Evolutionary conservation across 1,140 invertebrate species (phyloP), one percentile per base, ranked within the genome.

Genomic region (Drosophila ironensis): DNA sequence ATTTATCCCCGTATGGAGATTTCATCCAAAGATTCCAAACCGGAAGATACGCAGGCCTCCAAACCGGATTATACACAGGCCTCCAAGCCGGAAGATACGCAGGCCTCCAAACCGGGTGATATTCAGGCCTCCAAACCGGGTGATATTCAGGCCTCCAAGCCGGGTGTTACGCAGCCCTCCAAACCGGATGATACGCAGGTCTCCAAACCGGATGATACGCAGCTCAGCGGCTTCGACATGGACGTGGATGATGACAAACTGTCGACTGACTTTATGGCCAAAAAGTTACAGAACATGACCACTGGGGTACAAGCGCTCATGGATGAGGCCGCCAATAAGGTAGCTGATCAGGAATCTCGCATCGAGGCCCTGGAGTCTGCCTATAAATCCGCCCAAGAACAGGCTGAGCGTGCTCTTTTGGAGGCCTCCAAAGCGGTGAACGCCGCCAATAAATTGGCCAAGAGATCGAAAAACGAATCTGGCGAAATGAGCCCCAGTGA

Each of bases 391-490:
- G 78, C 78, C 4, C 44, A 63, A 1, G 14, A n/a, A 0, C 53
- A 80, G 33, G 71, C 63, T 0, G 27, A 27, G 4, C 11, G 27
- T 1, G 80, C 80, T 0, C 7, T 86, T 8, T 30, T 19, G 6
- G 48, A 86, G 24, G 81, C 80, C 6, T 35, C 57, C 0, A 75
- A 56, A 27, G 80, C 80, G 0, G 45, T 80, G 0, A 28, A n/a
- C 0, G 41, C 81, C 0, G 80, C 80, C 12, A 56, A 41, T 1
- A 67, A 50, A 2, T 33, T 84, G 16, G 25, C 53, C 20, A 27
- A 64, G 14, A 70, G 54, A 9, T 40, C 16, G 9, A 24, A 5
- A 8, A 7, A 12, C 5, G 5, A 25, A 11, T 3, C 14, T 0
- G 30, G 35, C 0, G 17, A 35, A 6, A n/a, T 59, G 2, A 28